Evolutionary conservation across 2,888 invertebrate species (phyloP), one percentile per base, ranked within the genome.

Genomic region (Falcaria lacertinaria): DNA sequence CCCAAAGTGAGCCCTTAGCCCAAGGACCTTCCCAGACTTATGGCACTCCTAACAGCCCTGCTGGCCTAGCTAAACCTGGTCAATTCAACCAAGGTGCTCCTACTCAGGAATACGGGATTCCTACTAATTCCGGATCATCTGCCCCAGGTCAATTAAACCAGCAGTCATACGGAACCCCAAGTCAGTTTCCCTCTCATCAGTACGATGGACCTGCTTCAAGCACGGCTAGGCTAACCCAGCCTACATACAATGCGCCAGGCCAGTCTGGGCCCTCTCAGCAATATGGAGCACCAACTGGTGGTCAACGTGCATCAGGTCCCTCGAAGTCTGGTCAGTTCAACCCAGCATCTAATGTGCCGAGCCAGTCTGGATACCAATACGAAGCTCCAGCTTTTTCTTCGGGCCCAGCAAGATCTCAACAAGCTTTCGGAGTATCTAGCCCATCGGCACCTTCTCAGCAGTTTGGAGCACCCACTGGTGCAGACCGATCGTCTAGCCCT

Each of bases 1-100:
- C 54, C 50, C 55, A 58, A 46, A 53, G 50, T 39, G 52, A 51
- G 25, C 5, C 35, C 11, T 28, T 28, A 11, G 28, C 28, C 11
- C 28, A 28, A 7, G 48, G 50, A 34, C 43, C 45, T 8, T 43
- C 37, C 25, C 28, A 47, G 7, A 39, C 47, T 14, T 42, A 42
- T 8, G 47, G 47, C 11, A 25, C 37, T 28, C 47, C 58, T 17
- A 50, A 47, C 37, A 45, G 44, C n/a, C 48, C 39, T 16, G 15
- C 39, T 15, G 33, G 42, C 8, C 22, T 38, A 28, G 34, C 14
- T 42, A 44, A 50, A n/a, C 5, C 35, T 14, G 19, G 19, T 2
- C 7, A 44, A 43, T 8, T 39, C 44, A 0, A 35, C 17, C 19
- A 28, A 17, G 38, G 41, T 32, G 37, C 36, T 33, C 36, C 46